Conservation (phyloP, 1,140 invertebrate species). For the Aphelinus atriplicis region DNA sequence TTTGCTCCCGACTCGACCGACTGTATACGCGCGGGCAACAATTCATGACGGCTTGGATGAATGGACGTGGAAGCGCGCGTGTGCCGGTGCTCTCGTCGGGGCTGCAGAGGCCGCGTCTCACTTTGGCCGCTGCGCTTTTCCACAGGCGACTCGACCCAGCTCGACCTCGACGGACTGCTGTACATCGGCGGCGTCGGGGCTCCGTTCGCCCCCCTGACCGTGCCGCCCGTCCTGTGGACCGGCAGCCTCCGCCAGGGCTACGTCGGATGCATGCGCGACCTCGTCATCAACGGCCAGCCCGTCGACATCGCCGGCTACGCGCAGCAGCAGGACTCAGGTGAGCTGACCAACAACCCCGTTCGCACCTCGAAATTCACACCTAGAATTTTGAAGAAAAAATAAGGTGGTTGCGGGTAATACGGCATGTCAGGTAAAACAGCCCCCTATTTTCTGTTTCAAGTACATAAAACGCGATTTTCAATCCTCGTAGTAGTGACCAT, state of each 20-base stretch:
- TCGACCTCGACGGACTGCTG: conserved; percentile 89
- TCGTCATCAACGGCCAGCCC: conserved; percentile 91
- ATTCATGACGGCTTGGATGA: too few species aligned
- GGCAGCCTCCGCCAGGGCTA: conserved; percentile 89
- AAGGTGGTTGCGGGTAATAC: too few species aligned
- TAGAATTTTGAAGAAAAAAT: too few species aligned
- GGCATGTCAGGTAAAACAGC: too few species aligned
- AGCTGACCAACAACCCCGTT: conserved; percentile 41
- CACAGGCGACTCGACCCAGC: conserved; percentile 82
- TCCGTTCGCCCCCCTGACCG: conserved; percentile 75
- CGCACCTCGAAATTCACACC: too few species aligned
- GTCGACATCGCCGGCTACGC: conserved; percentile 91
- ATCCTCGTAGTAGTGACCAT: too few species aligned
- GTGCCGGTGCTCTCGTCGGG: too few species aligned
- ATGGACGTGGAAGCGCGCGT: too few species aligned
- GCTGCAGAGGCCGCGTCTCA: background rate
- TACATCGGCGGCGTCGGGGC: conserved; percentile 89
- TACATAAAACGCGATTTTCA: too few species aligned
- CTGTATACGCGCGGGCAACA: too few species aligned
- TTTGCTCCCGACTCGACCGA: too few species aligned
- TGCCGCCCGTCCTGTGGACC: conserved; percentile 91
- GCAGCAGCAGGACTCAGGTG: conserved; percentile 88
- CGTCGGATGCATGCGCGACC: conserved; percentile 94
- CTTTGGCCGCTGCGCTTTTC: conserved; percentile 43
- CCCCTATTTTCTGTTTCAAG: too few species aligned